phyloP scores from a whole-genome alignment of 2,888 invertebrate genomes.

The Aromia moschata region DNA sequence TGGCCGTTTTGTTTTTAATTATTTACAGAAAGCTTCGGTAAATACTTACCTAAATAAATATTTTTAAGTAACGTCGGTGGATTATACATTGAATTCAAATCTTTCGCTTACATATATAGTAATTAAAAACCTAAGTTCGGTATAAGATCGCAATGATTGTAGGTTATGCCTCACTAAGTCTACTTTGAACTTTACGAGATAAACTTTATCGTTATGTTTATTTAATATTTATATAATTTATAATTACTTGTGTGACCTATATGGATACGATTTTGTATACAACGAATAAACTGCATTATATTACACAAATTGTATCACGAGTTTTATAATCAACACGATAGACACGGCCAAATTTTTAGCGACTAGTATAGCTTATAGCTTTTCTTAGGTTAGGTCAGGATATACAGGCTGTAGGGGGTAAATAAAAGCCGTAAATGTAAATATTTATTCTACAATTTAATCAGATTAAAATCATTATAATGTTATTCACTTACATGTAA shows the following conservation, averaged over 20 bases:
- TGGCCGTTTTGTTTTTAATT: not conserved
- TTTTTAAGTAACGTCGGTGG: slow-evolving; percentile 54
- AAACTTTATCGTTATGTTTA: slow-evolving; percentile 34
- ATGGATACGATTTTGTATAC: slow-evolving; percentile 18
- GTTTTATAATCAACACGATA: no score
- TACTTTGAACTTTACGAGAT: slow-evolving; percentile 48
- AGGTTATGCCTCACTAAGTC: slow-evolving; percentile 51
- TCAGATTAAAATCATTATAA: no score
- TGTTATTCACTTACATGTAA: no score
- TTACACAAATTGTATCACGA: no score
- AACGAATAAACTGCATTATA: not conserved
- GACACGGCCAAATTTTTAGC: no score
- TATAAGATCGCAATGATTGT: slow-evolving; percentile 30
- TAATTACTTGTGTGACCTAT: slow-evolving; percentile 34
- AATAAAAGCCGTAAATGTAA: no score
- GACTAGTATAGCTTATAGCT: no score
- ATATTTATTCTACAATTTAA: slow-evolving; percentile 29
- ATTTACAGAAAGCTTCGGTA: not conserved
- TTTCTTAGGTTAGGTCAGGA: no score
- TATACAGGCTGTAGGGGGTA: no score
- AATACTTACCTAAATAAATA: slow-evolving; percentile 45
- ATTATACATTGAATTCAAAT: slow-evolving; percentile 54
- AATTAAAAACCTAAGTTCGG: slow-evolving; percentile 36
- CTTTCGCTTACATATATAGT: slow-evolving; percentile 34
- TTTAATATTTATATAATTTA: slow-evolving; percentile 33